These are phyloP conservation scores for Brachypteracias leptosomus DNA, from an alignment of 2,113 vertebrate species.

Conservation along the genomic window DNA sequence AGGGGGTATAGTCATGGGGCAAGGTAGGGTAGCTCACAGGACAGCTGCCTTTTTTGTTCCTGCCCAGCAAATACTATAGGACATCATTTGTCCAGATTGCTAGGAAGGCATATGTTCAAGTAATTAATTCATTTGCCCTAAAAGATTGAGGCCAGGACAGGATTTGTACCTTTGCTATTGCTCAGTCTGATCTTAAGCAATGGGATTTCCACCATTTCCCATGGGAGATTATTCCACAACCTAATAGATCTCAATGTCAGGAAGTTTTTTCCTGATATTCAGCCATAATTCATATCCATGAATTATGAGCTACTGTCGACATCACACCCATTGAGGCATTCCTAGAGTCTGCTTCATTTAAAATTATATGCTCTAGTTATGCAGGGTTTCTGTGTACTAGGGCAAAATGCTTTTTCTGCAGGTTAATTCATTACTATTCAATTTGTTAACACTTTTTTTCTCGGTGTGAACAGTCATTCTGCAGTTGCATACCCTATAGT, in stretches of 20 bases:
- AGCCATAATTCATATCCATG: constrained; percentile 66
- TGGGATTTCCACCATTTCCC: constrained; percentile 44
- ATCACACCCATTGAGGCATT: constrained; percentile 64
- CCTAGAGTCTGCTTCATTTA: constrained; percentile 63
- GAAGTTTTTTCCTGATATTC: constrained; percentile 66
- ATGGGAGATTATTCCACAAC: constrained; percentile 47
- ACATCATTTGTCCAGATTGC: background rate
- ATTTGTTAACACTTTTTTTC: constrained; percentile 60
- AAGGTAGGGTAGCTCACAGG: background rate
- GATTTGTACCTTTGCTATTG: background rate
- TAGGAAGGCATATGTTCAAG: background rate
- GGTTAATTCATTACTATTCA: constrained; percentile 70
- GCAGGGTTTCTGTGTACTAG: constrained; percentile 62
- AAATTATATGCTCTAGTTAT: constrained; percentile 71
- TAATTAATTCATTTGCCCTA: background rate
- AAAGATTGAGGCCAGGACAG: background rate
- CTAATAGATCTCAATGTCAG: constrained; percentile 69
- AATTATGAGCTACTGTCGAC: constrained; percentile 68
- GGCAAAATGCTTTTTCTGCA: constrained; percentile 70
- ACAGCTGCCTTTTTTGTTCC: background rate
- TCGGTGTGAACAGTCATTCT: constrained; percentile 26
- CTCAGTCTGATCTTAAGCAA: constrained; percentile 12
- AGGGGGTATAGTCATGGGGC: background rate
- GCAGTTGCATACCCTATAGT: constrained; percentile 18
- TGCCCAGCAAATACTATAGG: background rate